phyloP scores from a whole-genome alignment of 2,888 invertebrate species.

The Temnothorax unifasciatus region DNA sequence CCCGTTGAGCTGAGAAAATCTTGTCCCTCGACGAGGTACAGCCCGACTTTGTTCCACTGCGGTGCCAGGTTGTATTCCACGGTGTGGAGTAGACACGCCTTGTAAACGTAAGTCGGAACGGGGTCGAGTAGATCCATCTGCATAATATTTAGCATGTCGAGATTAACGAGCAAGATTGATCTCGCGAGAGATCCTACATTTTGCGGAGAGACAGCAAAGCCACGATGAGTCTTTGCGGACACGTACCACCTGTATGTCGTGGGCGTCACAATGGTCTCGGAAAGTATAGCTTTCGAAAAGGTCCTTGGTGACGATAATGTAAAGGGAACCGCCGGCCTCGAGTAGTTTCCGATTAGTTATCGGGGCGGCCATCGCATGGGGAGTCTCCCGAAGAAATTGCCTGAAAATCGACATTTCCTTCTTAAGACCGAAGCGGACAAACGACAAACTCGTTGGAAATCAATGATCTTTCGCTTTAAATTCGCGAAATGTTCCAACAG shows the following conservation, averaged over 20 bases:
- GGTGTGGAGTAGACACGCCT: slow-evolving; percentile 81
- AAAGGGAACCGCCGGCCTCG: slow-evolving; percentile 2
- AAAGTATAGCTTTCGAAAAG: neutral
- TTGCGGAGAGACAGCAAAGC: neutral
- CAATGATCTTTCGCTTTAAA: neutral
- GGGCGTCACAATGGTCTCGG: slow-evolving; percentile 12
- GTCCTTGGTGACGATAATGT: slow-evolving; percentile 18
- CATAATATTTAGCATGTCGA: neutral
- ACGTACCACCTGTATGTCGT: slow-evolving; percentile 26
- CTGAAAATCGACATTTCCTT: slow-evolving; percentile 3
- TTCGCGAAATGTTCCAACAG: neutral
- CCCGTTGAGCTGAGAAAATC: slow-evolving; percentile 76
- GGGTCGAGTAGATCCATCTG: slow-evolving; percentile 33
- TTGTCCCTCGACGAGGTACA: slow-evolving; percentile 77
- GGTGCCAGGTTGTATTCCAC: slow-evolving; percentile 81
- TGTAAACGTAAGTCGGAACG: slow-evolving; percentile 79
- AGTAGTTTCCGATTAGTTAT: slow-evolving; percentile 30
- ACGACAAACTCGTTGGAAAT: neutral
- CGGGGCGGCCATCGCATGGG: slow-evolving; percentile 41
- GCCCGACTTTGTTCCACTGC: slow-evolving; percentile 82
- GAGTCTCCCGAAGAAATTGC: slow-evolving; percentile 33
- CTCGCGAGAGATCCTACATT: neutral
- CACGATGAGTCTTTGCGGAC: too few species aligned
- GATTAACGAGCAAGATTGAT: neutral
- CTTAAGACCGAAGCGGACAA: neutral